Evolutionary conservation across 2,888 invertebrate species (phyloP).

Genomic region (Campoplex nolae): DNA sequence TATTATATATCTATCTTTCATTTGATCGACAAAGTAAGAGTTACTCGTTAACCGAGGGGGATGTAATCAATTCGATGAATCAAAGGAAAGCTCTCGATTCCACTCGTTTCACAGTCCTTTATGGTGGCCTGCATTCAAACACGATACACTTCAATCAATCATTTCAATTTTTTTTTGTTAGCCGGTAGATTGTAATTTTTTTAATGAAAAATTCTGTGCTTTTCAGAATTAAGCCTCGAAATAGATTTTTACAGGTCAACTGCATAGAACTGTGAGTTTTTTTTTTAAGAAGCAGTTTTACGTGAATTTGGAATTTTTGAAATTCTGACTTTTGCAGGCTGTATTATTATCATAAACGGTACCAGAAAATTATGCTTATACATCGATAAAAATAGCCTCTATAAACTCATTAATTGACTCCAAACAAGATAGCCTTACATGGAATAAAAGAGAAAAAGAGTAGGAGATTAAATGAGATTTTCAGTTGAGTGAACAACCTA

Average conservation of each 20-base stretch:
- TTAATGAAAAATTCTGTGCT: neutral
- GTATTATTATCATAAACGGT: neutral
- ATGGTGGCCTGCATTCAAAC: neutral
- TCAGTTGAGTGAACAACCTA: neutral
- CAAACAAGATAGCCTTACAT: neutral
- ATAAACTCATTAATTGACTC: slow-evolving; percentile 9
- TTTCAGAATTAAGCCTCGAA: neutral
- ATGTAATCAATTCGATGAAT: slow-evolving; percentile 43
- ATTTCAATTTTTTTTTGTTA: slow-evolving; percentile 29
- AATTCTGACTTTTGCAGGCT: neutral
- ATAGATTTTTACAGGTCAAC: neutral
- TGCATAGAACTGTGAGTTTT: neutral
- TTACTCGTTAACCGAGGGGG: neutral
- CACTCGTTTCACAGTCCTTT: neutral
- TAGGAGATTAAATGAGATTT: neutral
- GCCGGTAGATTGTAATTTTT: neutral
- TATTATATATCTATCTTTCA: slow-evolving; percentile 15
- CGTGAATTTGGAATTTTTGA: neutral
- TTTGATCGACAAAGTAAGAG: slow-evolving; percentile 34
- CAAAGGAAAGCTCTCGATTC: slow-evolving; percentile 21
- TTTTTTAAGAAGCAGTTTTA: too few species aligned
- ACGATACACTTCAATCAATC: neutral
- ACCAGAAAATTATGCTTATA: neutral
- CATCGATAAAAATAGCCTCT: neutral
- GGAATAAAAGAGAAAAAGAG: neutral